Conservation (phyloP, 53 echinoderm and acorn worm species). For the Temnopleurus reevesii region DNA sequence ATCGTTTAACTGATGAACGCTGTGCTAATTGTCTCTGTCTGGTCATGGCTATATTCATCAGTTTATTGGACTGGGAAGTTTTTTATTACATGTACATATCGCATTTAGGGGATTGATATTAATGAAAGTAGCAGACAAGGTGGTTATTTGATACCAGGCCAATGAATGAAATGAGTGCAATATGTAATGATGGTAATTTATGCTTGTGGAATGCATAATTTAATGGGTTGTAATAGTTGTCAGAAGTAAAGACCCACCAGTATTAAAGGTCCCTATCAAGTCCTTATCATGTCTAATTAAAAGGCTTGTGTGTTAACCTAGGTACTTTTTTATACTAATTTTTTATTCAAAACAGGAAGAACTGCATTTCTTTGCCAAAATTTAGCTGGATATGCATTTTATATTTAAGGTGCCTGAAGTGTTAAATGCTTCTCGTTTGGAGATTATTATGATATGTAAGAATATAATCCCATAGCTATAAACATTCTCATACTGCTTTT, state of each 20-base stretch:
- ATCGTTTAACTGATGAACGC: neutral
- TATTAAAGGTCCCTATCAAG: neutral
- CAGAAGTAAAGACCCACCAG: neutral
- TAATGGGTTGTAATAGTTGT: neutral
- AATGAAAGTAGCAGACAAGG: neutral
- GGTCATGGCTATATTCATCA: neutral
- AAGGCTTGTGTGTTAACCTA: too few species aligned
- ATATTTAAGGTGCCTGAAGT: too few species aligned
- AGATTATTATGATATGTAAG: too few species aligned
- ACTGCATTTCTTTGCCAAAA: too few species aligned
- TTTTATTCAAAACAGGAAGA: too few species aligned
- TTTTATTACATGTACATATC: neutral
- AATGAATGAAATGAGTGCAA: neutral
- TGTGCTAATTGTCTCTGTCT: neutral
- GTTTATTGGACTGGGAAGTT: neutral
- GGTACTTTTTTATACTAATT: too few species aligned
- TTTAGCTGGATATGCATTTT: too few species aligned
- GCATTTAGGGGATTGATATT: neutral
- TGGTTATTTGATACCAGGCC: neutral
- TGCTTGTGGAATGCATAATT: neutral
- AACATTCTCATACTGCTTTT: too few species aligned
- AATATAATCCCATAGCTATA: too few species aligned
- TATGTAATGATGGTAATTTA: neutral
- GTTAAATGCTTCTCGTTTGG: too few species aligned
- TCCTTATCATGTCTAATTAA: neutral